Evolutionary conservation across 2,797 vertebrate genomes (phyloP).

Genomic region (Arrhamphus sclerolepis): DNA sequence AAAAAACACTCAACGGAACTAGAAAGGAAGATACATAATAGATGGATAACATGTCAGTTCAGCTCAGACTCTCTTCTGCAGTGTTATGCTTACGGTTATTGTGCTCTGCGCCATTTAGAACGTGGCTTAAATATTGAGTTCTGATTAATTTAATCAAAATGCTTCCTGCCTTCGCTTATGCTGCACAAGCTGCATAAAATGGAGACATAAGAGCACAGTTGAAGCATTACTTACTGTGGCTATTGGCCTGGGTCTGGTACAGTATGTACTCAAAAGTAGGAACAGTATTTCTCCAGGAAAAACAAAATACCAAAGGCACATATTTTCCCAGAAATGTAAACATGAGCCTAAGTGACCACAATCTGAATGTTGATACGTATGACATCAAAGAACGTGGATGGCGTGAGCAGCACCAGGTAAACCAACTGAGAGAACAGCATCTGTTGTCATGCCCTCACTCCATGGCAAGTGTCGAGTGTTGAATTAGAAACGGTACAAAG

Average conservation of each 20-base stretch:
- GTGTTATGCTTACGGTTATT: background rate
- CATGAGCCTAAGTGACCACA: background rate
- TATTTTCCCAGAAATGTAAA: background rate
- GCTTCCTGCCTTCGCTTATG: slow-evolving; percentile 1
- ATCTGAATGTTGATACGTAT: slow-evolving; percentile 28
- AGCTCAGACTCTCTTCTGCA: background rate
- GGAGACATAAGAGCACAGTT: slow-evolving; percentile 1
- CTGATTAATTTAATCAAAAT: slow-evolving; percentile 10
- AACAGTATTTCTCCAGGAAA: slow-evolving; percentile 3
- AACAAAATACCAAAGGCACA: slow-evolving; percentile 4
- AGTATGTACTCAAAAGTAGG: background rate
- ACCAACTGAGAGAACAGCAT: slow-evolving; percentile 17
- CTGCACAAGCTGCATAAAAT: background rate
- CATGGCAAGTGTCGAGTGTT: slow-evolving; percentile 15
- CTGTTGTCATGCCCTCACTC: slow-evolving; percentile 4
- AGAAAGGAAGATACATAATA: background rate
- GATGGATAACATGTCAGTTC: slow-evolving; percentile 11
- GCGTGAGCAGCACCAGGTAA: slow-evolving; percentile 11
- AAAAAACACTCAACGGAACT: background rate
- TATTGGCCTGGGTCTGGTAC: background rate
- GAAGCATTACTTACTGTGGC: background rate
- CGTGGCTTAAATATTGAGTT: background rate
- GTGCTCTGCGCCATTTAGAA: slow-evolving; percentile 10
- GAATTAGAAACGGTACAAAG: slow-evolving; percentile 40
- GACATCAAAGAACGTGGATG: slow-evolving; percentile 31